A percentile compares a stretch with the other conserved stretches of the same genome.
phyloP scores from a whole-genome alignment of 2,888 invertebrate genomes.

The Trissolcus brochymenae region DNA sequence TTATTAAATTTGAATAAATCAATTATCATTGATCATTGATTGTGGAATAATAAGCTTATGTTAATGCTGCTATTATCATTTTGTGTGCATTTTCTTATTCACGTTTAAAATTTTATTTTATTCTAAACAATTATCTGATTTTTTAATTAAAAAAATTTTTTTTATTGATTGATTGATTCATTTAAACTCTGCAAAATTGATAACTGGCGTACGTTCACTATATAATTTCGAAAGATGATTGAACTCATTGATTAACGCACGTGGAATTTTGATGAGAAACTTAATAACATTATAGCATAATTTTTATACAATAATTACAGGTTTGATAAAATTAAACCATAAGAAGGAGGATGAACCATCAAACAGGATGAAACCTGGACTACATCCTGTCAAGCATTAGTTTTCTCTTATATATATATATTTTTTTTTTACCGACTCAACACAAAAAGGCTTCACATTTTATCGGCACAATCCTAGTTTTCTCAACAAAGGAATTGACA shows the following conservation, averaged over 20 bases:
- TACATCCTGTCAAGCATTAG: too few relatives aligned
- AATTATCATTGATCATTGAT: slow-evolving; percentile 8
- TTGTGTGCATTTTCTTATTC: not conserved
- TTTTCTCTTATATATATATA: not conserved
- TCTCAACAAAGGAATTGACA: slow-evolving; percentile 2
- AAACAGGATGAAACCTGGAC: not conserved
- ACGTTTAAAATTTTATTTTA: not conserved
- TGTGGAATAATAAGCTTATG: slow-evolving; percentile 2
- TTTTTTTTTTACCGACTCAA: not conserved
- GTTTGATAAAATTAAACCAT: too few relatives aligned
- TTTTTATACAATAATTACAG: too few relatives aligned
- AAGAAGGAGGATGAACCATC: too few relatives aligned
- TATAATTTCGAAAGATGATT: too few relatives aligned
- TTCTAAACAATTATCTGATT: too few relatives aligned
- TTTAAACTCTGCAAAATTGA: too few relatives aligned
- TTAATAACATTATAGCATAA: too few relatives aligned
- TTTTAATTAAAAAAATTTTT: too few relatives aligned
- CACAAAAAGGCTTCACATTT: not conserved
- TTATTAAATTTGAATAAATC: slow-evolving; percentile 1
- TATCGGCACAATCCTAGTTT: slow-evolving; percentile 5
- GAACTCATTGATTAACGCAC: too few relatives aligned
- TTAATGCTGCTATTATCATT: slow-evolving; percentile 5
- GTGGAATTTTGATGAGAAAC: not conserved
- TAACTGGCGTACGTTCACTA: too few relatives aligned
- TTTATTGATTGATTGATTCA: too few relatives aligned